These are phyloP conservation scores for Athripsodes cinereus DNA, from an alignment of 2,888 invertebrate species.

Conservation along the genomic window DNA sequence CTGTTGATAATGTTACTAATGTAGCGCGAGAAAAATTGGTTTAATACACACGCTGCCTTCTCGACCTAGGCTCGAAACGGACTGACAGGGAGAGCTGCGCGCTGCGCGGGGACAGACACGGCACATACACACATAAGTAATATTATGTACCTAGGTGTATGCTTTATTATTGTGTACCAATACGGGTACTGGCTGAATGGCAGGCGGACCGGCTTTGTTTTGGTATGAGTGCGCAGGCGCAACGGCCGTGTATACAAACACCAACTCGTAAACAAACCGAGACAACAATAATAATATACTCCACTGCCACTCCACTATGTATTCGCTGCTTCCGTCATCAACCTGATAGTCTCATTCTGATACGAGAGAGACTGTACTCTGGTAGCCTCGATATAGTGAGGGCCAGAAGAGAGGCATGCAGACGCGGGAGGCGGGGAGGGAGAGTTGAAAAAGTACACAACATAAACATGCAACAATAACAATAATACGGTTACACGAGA, in stretches of 20 bases:
- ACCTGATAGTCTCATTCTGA: slow-evolving; percentile 4
- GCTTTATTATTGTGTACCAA: no score
- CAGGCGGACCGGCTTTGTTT: slow-evolving; percentile 20
- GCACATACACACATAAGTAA: background rate
- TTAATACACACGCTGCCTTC: slow-evolving; percentile 5
- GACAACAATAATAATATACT: background rate
- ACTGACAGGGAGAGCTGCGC: slow-evolving; percentile 16
- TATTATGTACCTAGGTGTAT: no score
- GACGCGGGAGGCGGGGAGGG: no score
- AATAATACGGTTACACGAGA: no score
- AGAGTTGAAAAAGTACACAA: no score
- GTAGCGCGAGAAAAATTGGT: background rate
- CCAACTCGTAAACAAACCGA: slow-evolving; percentile 24
- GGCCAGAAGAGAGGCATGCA: no score
- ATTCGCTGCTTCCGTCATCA: slow-evolving; percentile 21
- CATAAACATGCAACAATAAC: no score
- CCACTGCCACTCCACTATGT: no score
- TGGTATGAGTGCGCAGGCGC: slow-evolving; percentile 21
- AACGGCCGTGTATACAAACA: slow-evolving; percentile 25
- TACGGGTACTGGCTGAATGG: slow-evolving; percentile 2
- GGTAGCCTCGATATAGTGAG: no score
- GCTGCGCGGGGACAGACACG: slow-evolving; percentile 1
- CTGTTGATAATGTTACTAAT: slow-evolving; percentile 8
- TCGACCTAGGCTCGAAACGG: slow-evolving; percentile 12
- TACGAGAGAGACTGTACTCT: background rate